These are phyloP conservation scores for Campopleginae sp. DNA, from an alignment of 2,888 invertebrate species.

Conservation along the genomic window DNA sequence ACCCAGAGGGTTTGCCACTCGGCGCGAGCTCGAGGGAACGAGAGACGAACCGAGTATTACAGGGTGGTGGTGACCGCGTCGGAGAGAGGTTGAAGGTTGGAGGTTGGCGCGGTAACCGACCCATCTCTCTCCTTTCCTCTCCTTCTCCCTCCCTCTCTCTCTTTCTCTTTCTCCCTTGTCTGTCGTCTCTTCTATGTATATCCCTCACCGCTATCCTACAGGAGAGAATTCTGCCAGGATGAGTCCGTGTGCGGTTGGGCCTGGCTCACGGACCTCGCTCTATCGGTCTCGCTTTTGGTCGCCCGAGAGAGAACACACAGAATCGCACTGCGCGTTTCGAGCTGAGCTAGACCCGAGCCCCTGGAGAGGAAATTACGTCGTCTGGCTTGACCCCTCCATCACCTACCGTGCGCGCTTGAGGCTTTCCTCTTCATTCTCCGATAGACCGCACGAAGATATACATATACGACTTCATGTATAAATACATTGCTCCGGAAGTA, in stretches of 20 bases:
- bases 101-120: conserved; percentile 70
- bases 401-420: conserved; percentile 67
- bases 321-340: conserved; percentile 70
- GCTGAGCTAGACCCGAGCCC: conserved; percentile 68
- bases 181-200: conserved; percentile 52
- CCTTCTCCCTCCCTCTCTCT: conserved; percentile 19
- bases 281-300: conserved; percentile 65
- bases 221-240: conserved; percentile 63
- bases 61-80: conserved; percentile 63
- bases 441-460: conserved; percentile 47
- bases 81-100: conserved; percentile 71
- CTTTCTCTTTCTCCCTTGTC: conserved; percentile 35
- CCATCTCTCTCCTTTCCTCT: conserved; percentile 28
- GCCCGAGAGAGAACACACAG: conserved; percentile 71
- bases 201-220: conserved; percentile 57
- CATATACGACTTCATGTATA: background rate
- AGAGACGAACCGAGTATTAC: conserved; percentile 51
- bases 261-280: conserved; percentile 43
- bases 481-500: conserved; percentile 31
- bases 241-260: conserved; percentile 60
- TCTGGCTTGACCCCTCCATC: conserved; percentile 72
- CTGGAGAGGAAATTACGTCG: conserved; percentile 80
- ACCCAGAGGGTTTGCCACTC: conserved; percentile 64
- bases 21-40: conserved; percentile 66
- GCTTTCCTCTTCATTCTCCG: conserved; percentile 66